Evolutionary conservation across 2,113 vertebrate genomes (phyloP), one percentile per base, ranked within the genome.

Genomic region (Pseudorhombus dupliciocellatus): DNA sequence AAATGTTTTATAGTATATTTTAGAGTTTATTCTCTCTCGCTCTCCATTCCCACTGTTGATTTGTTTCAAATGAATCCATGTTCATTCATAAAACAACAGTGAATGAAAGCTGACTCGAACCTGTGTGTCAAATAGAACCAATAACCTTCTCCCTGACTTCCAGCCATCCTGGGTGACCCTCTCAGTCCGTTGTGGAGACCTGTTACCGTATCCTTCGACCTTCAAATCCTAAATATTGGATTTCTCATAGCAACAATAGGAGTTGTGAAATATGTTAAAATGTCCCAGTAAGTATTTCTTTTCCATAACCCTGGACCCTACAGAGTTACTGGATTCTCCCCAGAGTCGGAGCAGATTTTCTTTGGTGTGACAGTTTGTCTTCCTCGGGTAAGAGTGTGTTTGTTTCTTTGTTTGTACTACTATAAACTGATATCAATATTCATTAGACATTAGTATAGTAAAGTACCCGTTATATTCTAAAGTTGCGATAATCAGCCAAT

Each of bases 121-220:
- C 20, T 10, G 1, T 34, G 51, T 21, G 34, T 44, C 11, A 12
- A 0, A n/a, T 26, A 58, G 15, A 57, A 61, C 22, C 7, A 46
- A 51, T 30, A 12, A 70, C 26, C 24, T 66, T 52, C 5, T 26
- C 56, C 2, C 24, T 73, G 24, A 87, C 59, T 89, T 94, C 22
- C 94, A 99, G 98, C 98, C 98, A 11, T 97, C 96, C 16, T 99
- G 97, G 98, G 98, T 99, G 81, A 93, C 92, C 34, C 86, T 99
- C 71, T 99, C 98, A 0, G 97, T 98, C 42, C 94, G 95, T 64
- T 99, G 98, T 94, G 98, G 98, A 91, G 94, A 94, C 83, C 94
- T 99, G 62, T 90, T 99, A 64, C 98, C 98, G 98, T 99, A 99
- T 99, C 98, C 96, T 96, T 93, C 55, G 16, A 31, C 20, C 16